Evolutionary conservation across 2,113 vertebrate species (phyloP).

Genomic region (Hylia prasina): DNA sequence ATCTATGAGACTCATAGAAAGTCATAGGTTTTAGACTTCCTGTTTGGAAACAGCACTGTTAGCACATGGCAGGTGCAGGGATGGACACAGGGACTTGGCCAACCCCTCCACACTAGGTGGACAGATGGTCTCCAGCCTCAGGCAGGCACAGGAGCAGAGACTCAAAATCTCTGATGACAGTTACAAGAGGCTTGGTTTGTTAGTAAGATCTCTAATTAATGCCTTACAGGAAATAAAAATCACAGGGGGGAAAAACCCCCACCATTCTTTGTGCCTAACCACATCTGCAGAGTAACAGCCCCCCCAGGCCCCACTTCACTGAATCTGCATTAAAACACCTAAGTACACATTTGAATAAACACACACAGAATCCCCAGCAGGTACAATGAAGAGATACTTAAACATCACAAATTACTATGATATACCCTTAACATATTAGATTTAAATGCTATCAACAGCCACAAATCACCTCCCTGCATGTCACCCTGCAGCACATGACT

Average conservation of each 20-base stretch:
- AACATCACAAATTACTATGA: background rate
- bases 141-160: background rate
- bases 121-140: background rate
- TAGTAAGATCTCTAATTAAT: background rate
- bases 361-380: background rate
- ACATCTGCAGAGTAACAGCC: background rate
- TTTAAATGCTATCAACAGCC: background rate
- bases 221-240: background rate
- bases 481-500: background rate
- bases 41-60: background rate
- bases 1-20: background rate
- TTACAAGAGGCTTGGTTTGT: background rate
- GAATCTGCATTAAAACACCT: background rate
- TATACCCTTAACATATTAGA: background rate
- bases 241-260: background rate
- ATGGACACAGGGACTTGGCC: background rate
- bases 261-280: background rate
- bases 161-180: background rate
- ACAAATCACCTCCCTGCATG: background rate
- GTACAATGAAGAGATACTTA: background rate
- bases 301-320: rapidly evolving
- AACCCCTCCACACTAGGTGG: background rate
- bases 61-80: background rate
- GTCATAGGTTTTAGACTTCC: background rate
- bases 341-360: background rate